Percentiles rank a stretch among this genome's conserved stretches.
phyloP scores from a whole-genome alignment of 2,888 invertebrate species.

The Cataglyphis albicans region DNA sequence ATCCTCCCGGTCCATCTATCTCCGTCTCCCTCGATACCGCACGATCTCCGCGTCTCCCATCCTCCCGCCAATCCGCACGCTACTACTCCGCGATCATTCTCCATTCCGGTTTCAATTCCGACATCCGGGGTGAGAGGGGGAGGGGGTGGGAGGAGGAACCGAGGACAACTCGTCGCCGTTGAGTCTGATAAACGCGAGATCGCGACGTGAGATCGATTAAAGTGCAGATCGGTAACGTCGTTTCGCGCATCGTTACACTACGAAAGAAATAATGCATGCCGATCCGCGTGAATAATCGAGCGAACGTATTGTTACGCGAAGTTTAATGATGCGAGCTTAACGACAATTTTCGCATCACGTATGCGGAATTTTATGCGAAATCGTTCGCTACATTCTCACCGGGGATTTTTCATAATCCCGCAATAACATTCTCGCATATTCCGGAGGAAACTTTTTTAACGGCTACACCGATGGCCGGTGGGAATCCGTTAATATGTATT shows the following conservation, averaged over 20 bases:
- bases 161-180: constrained; percentile 62
- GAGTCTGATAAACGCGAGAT: constrained; percentile 66
- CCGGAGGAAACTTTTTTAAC: constrained; percentile 35
- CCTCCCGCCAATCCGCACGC: constrained; percentile 1
- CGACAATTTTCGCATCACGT: constrained; percentile 19
- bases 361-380: constrained; percentile 38
- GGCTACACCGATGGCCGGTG: constrained; percentile 21
- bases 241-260: neutral
- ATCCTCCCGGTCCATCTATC: constrained; percentile 21
- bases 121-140: constrained; percentile 46
- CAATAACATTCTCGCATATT: constrained; percentile 43
- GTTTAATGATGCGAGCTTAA: constrained; percentile 43
- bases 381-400: constrained; percentile 5
- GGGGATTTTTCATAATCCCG: constrained; percentile 28
- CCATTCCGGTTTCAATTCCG: constrained; percentile 69
- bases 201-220: constrained; percentile 65
- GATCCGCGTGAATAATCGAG: constrained; percentile 51
- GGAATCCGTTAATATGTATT: constrained; percentile 50
- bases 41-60: constrained; percentile 7
- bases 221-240: constrained; percentile 60
- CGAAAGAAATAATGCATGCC: constrained; percentile 37
- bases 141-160: neutral
- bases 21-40: constrained; percentile 28
- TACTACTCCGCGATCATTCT: constrained; percentile 31
- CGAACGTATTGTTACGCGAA: constrained; percentile 55